Evolutionary conservation across 2,113 vertebrate genomes (phyloP).

Genomic region (Ciconia stormi): DNA sequence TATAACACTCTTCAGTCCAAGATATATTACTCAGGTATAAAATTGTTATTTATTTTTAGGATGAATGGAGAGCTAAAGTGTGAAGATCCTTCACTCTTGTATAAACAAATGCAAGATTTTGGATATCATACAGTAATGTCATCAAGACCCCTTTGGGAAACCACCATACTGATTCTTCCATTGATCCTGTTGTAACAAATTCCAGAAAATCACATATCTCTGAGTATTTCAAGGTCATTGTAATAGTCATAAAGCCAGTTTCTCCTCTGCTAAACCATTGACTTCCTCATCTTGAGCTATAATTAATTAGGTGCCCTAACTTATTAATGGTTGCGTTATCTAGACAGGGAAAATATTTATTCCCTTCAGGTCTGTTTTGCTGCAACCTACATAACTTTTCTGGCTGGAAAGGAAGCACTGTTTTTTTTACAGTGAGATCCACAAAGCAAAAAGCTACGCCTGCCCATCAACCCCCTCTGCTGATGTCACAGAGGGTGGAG

Average conservation of each 20-base stretch:
- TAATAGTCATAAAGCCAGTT: background rate
- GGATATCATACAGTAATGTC: background rate
- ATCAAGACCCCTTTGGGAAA: background rate
- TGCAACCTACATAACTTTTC: background rate
- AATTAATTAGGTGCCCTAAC: background rate
- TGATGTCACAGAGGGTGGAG: background rate
- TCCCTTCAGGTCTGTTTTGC: background rate
- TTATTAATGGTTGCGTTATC: background rate
- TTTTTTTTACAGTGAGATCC: background rate
- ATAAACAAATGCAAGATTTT: background rate
- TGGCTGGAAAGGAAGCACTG: background rate
- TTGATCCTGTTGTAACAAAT: background rate
- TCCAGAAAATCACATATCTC: background rate
- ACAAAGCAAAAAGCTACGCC: background rate
- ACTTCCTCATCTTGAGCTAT: background rate
- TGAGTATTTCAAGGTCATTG: background rate
- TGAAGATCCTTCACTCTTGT: background rate
- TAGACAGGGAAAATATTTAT: background rate
- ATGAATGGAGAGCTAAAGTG: background rate
- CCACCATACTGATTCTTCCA: background rate
- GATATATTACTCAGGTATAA: background rate
- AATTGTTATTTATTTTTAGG: background rate
- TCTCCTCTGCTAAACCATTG: background rate
- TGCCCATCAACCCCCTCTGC: background rate
- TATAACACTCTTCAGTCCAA: background rate